These are phyloP conservation scores for Pissodes strobi DNA, from an alignment of 1,140 invertebrate species.

Conservation along the genomic window DNA sequence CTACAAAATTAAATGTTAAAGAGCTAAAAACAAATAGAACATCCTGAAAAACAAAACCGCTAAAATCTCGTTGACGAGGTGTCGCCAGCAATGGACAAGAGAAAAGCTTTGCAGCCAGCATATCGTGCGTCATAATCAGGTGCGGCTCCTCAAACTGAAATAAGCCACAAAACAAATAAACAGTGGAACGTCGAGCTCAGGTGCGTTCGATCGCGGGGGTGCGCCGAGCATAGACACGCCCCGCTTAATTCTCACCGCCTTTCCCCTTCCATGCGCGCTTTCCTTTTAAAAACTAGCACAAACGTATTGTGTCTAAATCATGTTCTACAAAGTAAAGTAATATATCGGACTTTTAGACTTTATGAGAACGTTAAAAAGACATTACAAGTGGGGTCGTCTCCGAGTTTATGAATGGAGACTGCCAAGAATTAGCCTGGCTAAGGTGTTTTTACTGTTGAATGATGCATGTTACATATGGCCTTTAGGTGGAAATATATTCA, in stretches of 20 bases:
- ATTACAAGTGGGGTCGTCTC: neutral
- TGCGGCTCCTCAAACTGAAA: constrained; percentile 37
- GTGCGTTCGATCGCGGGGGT: constrained; percentile 48
- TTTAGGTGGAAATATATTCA: too few species aligned
- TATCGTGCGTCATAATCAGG: constrained; percentile 31
- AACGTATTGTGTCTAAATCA: constrained; percentile 43
- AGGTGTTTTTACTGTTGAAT: too few species aligned
- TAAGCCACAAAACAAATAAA: constrained; percentile 39
- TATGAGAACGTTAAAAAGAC: constrained; percentile 22
- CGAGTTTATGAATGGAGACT: too few species aligned
- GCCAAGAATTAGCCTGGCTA: too few species aligned
- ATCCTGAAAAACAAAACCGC: too few species aligned
- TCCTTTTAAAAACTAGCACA: constrained; percentile 45
- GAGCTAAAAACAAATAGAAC: too few species aligned
- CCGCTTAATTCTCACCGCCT: constrained; percentile 42
- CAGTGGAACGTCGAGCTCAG: constrained; percentile 39
- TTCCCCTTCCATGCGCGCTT: constrained; percentile 38
- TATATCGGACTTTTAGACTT: constrained; percentile 25
- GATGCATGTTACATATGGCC: too few species aligned
- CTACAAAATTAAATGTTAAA: too few species aligned
- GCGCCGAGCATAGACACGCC: constrained; percentile 45
- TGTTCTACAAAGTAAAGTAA: constrained; percentile 33
- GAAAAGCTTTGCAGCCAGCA: too few species aligned
- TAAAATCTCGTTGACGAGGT: too few species aligned
- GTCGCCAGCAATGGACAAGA: too few species aligned